Base-by-base conservation (phyloP, 2,888 invertebrate genomes). In the Napeogenes sylphis region DNA sequence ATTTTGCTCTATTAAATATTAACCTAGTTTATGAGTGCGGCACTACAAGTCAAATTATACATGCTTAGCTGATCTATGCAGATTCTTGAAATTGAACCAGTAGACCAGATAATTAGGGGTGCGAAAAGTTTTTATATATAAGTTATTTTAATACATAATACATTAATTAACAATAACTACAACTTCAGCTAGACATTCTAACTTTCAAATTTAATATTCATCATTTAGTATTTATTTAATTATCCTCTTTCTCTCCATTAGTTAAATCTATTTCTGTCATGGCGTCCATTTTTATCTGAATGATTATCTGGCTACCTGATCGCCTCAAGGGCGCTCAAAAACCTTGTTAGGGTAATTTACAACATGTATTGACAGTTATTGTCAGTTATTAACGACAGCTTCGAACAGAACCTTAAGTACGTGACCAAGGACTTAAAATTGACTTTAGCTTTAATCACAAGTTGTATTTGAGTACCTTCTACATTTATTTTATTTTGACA, bases 1-100 rank as follows among this genome's bases (percentile, higher is more conserved):
- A 58, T 42, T 64, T 64, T 60, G 45, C 55, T 55, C 45, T 63
- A 65, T 68, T 66, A 66, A 66, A 65, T 65, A 61, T 65, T 62
- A 68, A 61, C 63, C 69, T 63, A 68, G 46, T 65, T 69, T 58
- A 47, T 58, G 55, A 53, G 56, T 45, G 62, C 59, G 21, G 61
- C 58, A 47, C 56, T 60, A 60, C 66, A 58, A 67, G 57, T 62
- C 45, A 58, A 67, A 67, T 67, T 58, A 62, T 45, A 38, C 32
- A 45, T 58, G 55, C 53, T 64, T 62, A 62, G 56, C 45, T 64
- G 55, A 62, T 62, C 45, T 66, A 47, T 56, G 61, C 63, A 55
- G 35, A 55, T 4, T 42, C 42, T 42, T 3, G 42, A 42, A 42
- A 42, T 10, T 42, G 1, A 10, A 38, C 2, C 38, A 8, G 4